Base-by-base conservation (phyloP, 2,888 invertebrate species). In the Cenopis cana region DNA sequence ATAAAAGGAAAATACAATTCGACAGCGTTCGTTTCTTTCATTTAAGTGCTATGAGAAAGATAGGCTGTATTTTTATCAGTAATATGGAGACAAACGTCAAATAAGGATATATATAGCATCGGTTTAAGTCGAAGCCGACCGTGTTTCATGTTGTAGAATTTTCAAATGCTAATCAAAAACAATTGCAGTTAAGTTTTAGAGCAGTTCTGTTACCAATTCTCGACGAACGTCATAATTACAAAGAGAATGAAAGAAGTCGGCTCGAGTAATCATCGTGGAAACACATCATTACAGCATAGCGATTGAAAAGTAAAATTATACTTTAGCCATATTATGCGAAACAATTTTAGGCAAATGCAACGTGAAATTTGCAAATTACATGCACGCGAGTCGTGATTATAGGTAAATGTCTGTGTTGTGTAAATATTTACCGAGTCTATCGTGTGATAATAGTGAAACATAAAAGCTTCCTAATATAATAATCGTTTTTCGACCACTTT, bases 401-500 rank as follows among this genome's bases (percentile, higher is more conserved):
- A 57, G 46, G 41, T 65, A 65, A 60, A 66, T 54, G 54, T 50
- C 54, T 46, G 14, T 62, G 41, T 65, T 46, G 14, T 62, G 41
- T 65, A 65, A 60, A 66, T 54, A 60, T 57, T 60, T 46, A 24
- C 69, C 6, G 54, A 12, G 20, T 14, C 29, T 38, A 60, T 33
- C 50, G 38, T 62, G 38, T 55, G 59, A 65, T 29, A 41, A 61
- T 55, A 20, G 50, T 38, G 41, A 33, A 54, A 17, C 18, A 67
- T 67, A 60, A 71, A 67, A 66, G 67, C 66, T 61, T 56, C 69
- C 67, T 71, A 71, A 71, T 61, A 71, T 71, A 71, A 71, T 71
- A 71, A 60, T 66, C 36, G 71, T 67, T 67, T 71, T 71, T 71
- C 55, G 71, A 71, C 55, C 67, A 71, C 71, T 71, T 71, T 71